A percentile compares a stretch with the other conserved stretches of the same genome.
Evolutionary conservation across 2,888 invertebrate genomes (phyloP).

Genomic region (Trichacis sp.): DNA sequence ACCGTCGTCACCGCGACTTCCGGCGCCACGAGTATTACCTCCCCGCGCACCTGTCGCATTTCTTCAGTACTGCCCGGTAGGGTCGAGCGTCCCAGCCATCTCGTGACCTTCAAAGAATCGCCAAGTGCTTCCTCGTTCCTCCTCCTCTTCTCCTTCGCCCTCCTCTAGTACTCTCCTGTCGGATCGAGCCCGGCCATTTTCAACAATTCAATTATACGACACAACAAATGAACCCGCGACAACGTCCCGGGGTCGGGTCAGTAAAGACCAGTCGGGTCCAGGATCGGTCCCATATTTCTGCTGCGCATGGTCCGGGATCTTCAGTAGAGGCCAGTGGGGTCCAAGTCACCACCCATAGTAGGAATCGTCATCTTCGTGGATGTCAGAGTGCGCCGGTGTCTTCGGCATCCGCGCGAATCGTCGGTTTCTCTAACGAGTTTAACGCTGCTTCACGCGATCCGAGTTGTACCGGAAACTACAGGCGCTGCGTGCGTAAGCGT

Average conservation of each 20-base stretch:
- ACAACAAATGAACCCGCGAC: too few relatives aligned
- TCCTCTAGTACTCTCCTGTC: slow-evolving; percentile 37
- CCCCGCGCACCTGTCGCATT: slow-evolving; percentile 11
- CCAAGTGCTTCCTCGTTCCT: slow-evolving; percentile 18
- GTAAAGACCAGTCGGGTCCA: slow-evolving; percentile 63
- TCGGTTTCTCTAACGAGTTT: slow-evolving; percentile 7
- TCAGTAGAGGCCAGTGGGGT: slow-evolving; percentile 57
- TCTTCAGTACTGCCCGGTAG: slow-evolving; percentile 62
- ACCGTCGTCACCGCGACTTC: slow-evolving; percentile 53
- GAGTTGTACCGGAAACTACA: slow-evolving; percentile 49
- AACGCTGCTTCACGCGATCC: slow-evolving; percentile 25
- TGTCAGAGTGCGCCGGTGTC: neutral
- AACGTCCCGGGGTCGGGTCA: slow-evolving; percentile 37
- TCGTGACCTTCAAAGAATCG: slow-evolving; percentile 40
- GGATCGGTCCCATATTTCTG: slow-evolving; percentile 54
- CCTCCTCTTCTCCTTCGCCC: slow-evolving; percentile 20
- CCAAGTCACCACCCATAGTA: slow-evolving; percentile 45
- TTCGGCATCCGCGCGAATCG: neutral
- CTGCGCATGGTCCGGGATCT: slow-evolving; percentile 2
- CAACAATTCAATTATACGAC: neutral
- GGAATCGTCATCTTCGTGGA: too few relatives aligned
- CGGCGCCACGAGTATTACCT: slow-evolving; percentile 24
- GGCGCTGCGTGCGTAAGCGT: slow-evolving; percentile 67
- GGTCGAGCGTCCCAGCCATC: slow-evolving; percentile 62
- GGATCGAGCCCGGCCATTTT: slow-evolving; percentile 40